Base-by-base conservation (phyloP, 2,797 vertebrate species). In the Phalloptychus januarius region DNA sequence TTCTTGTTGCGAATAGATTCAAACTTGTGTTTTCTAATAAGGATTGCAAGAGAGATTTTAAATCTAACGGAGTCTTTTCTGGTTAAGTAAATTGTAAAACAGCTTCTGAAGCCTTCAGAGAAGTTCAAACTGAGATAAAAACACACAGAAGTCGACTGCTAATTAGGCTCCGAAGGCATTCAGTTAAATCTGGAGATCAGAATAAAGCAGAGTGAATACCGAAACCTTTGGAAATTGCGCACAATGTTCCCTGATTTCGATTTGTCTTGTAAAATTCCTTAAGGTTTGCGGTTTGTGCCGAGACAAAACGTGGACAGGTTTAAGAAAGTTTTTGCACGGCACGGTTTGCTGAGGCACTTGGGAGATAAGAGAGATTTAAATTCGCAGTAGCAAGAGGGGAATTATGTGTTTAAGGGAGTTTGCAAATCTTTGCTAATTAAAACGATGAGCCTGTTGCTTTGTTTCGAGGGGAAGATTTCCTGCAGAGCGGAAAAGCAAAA, bases 391-490 rank as follows among this genome's bases (percentile, higher is more conserved):
- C 52, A 70, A 71, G 38, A 61, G 44, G 13, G 13, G 25, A 74
- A 61, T 72, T 79, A 28, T 50, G 77, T 31, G 74, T 85, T 70
- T 56, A 31, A 25, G 50, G 28, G 40, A 83, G 58, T 76, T 79
- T 48, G 70, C 78, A 72, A 72, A 56, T 85, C 78, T 76, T 83
- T 70, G 75, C 79, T 81, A 83, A 91, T 88, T 83, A 88, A 81
- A 90, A 75, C 71, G 79, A 91, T 75, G 82, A 77, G 40, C 76
- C 52, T 6, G 25, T 52, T 7, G 74, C 84, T 85, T 82, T 83
- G 74, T 79, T 54, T 1, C 23, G 20, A 1, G 73, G 20, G 54
- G 74, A 70, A 80, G 69, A 73, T 76, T 79, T 16, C 58, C 77
- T 73, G 81, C 73, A 82, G 70, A 73, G 75, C 0, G 1, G 42